Conservation (phyloP, 2,888 invertebrate species). For the Carabus problematicus region DNA sequence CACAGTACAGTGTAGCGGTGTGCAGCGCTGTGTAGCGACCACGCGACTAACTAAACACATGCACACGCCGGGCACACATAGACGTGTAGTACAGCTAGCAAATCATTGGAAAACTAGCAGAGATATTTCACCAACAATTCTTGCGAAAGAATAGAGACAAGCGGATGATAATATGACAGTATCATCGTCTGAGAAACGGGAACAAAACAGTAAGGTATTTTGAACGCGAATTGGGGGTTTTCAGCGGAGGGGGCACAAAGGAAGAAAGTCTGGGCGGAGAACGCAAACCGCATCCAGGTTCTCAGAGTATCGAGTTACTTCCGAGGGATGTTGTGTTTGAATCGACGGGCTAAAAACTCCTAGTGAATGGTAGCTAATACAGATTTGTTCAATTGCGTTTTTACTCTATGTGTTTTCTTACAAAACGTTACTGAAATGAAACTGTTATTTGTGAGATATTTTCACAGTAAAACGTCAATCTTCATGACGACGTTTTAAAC, state of each 20-base stretch:
- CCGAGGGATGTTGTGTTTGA: slow-evolving; percentile 1
- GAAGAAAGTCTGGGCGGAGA: slow-evolving; percentile 17
- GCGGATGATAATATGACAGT: neutral
- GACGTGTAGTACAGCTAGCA: no score
- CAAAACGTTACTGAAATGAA: neutral
- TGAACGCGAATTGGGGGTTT: slow-evolving; percentile 13
- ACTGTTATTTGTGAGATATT: neutral
- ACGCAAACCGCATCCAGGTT: slow-evolving; percentile 25
- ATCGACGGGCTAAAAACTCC: neutral
- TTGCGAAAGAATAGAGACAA: no score
- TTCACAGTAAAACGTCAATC: no score
- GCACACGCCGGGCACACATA: no score
- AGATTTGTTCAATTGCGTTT: no score
- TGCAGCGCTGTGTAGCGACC: no score
- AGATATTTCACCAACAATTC: no score
- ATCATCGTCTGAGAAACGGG: slow-evolving; percentile 12
- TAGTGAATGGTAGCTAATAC: neutral
- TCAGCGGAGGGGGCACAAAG: neutral
- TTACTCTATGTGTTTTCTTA: neutral
- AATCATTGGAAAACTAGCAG: no score
- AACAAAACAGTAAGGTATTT: no score
- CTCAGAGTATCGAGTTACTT: slow-evolving; percentile 33
- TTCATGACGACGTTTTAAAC: no score
- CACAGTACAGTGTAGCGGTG: slow-evolving; percentile 2
- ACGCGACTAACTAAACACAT: no score